Evolutionary conservation across 2,113 vertebrate genomes (phyloP), one percentile per base, ranked within the genome.

Genomic region (Nannospalax galili): DNA sequence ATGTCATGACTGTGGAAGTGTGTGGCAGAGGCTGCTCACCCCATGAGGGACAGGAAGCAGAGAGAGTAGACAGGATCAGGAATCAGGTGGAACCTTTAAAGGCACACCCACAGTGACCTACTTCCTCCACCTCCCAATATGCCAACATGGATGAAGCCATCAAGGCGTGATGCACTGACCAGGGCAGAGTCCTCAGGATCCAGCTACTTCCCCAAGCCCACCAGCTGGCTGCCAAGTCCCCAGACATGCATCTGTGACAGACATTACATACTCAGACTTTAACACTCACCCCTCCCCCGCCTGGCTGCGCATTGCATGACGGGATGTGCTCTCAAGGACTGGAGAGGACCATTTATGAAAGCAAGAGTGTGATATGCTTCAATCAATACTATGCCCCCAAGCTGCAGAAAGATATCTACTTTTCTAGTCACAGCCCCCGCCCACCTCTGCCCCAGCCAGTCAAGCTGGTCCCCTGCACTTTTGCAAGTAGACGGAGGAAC

Each of bases 301-400:
- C 7, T 8, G 28, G 26, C 42, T 78, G 40, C 28, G 32, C 19
- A 32, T 22, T 35, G 28, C 48, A 7, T 26, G 20, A 16, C 0
- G 0, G 12, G 4, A 6, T 7, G 56, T 20, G n/a, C 28, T 70
- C 42, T 48, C 42, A 45, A 30, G 45, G 82, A 67, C 10, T 45
- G 35, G 28, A 48, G 5, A 30, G 62, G 5, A 19, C 2, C 1
- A 28, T 6, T 80, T 52, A 11, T 62, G 12, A 19, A 58, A 37
- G 56, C 7, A 6, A 6, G 6, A 8, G 77, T 17, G 1, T n/a
- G 1, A 11, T 9, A 1, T 1, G 7, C 26, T 19, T 22, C 1
- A 4, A 24, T 22, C 22, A 3, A 52, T 12, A 6, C 4, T 60
- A 7, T 3, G 0, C 8, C 0, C 20, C n/a, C 0, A 35, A 72